Conservation (phyloP, 1,140 invertebrate species). For the Macrobrachium rosenbergii region DNA sequence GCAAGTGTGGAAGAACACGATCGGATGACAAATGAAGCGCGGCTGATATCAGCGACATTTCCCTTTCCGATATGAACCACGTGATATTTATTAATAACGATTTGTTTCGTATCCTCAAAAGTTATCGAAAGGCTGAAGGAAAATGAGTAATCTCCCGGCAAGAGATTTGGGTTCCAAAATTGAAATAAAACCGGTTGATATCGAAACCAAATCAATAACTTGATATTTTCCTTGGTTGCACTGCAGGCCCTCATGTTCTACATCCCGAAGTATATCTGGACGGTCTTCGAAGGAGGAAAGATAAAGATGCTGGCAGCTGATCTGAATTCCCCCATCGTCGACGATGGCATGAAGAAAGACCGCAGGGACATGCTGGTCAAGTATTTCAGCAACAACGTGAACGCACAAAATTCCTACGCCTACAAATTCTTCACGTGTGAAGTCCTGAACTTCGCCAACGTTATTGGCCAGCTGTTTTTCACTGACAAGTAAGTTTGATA, state of each 20-base stretch:
- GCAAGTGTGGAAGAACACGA: no score
- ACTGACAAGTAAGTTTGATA: conserved; percentile 85
- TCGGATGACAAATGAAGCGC: no score
- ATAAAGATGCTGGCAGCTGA: conserved; percentile 89
- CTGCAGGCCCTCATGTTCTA: conserved; percentile 91
- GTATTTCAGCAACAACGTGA: conserved; percentile 84
- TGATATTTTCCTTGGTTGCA: conserved; percentile 76
- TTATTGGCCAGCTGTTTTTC: conserved; percentile 90
- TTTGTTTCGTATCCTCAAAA: no score
- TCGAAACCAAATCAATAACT: conserved; percentile 79
- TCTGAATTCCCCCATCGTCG: conserved; percentile 85
- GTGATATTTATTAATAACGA: no score
- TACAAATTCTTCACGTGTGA: conserved; percentile 89
- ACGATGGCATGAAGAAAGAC: conserved; percentile 82
- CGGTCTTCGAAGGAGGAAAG: conserved; percentile 88
- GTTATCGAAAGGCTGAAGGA: no score
- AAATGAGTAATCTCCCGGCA: no score
- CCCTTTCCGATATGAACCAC: no score
- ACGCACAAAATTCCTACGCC: conserved; percentile 88
- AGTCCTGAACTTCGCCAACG: conserved; percentile 86
- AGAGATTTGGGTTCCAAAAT: no score
- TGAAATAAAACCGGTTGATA: no score
- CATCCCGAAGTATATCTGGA: conserved; percentile 90
- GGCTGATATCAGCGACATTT: no score
- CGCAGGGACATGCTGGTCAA: conserved; percentile 85